Base-by-base conservation (phyloP, 2,888 invertebrate species). In the Thereva nobilitata region DNA sequence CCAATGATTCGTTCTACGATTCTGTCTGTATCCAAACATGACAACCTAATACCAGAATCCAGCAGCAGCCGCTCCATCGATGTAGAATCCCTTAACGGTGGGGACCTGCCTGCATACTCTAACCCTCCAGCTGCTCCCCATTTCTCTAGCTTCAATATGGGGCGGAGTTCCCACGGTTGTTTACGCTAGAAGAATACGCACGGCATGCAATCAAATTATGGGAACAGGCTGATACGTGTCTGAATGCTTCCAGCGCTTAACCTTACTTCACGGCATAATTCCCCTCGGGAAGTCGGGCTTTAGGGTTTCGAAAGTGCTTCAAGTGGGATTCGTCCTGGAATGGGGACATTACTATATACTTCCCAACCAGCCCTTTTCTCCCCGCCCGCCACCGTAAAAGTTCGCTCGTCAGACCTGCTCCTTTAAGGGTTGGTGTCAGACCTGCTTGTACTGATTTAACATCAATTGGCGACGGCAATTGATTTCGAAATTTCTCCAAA, bases 151-250 rank as follows among this genome's bases (percentile, higher is more conserved):
- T 23, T 23, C 55, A 55, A n/a, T 44, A 41, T 40, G 7, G 9
- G 55, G 41, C 40, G 7, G 9, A 55, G 41, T 55, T 55, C 55
- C 41, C 55, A 55, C 55, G 55, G 38, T 55, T 55, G 55, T 55
- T 55, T 55, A 55, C 23, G 41, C 41, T 55, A 40, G 55, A 7
- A 10, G 55, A 55, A 40, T 55, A 55, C 55, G 55, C 49, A 12
- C 8, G 8, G n/a, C 8, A 9, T 8, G 41, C 41, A 55, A 55
- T 55, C 55, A 55, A 55, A 55, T 55, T 55, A 55, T 41, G 55
- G 55, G 55, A 55, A 55, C 41, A 55, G 41, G 42, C 12, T 41
- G 42, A 55, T 55, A 55, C 55, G 55, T 55, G 55, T 41, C 55
- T n/a, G 7, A 41, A 55, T 55, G 55, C n/a, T 44, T n/a, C 8